Conservation (phyloP, 2,113 vertebrate species). For the Cairina moschata region DNA sequence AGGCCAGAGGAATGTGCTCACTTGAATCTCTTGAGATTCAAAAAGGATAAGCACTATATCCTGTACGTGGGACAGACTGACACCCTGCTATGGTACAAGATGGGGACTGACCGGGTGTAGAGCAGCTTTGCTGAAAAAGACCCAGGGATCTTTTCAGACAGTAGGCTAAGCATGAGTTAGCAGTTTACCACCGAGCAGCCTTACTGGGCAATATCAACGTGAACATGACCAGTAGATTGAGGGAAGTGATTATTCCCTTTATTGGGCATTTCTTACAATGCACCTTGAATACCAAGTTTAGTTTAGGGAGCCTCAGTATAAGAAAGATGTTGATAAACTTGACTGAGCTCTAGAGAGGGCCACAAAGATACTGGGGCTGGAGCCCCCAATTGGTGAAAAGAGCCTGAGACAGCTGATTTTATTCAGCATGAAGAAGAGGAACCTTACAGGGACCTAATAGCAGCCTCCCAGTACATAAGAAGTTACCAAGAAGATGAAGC, state of each 20-base stretch:
- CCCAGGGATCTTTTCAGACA: background rate
- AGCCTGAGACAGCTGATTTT: background rate
- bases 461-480: background rate
- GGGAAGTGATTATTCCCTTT: background rate
- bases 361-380: background rate
- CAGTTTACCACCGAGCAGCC: background rate
- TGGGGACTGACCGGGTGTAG: background rate
- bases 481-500: background rate
- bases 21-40: background rate
- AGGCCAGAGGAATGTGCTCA: background rate
- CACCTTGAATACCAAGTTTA: background rate
- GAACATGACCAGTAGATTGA: background rate
- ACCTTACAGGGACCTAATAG: background rate
- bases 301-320: background rate
- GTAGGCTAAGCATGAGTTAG: background rate
- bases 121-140: background rate
- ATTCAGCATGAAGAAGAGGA: background rate
- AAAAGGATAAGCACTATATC: background rate
- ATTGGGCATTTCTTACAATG: background rate
- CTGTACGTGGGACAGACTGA: background rate
- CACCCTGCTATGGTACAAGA: background rate
- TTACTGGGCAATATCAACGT: background rate
- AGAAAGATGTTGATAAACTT: background rate
- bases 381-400: background rate
- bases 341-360: background rate